These are phyloP conservation scores for Pelosia muscerda DNA, from an alignment of 2,888 invertebrate species.

Conservation along the genomic window DNA sequence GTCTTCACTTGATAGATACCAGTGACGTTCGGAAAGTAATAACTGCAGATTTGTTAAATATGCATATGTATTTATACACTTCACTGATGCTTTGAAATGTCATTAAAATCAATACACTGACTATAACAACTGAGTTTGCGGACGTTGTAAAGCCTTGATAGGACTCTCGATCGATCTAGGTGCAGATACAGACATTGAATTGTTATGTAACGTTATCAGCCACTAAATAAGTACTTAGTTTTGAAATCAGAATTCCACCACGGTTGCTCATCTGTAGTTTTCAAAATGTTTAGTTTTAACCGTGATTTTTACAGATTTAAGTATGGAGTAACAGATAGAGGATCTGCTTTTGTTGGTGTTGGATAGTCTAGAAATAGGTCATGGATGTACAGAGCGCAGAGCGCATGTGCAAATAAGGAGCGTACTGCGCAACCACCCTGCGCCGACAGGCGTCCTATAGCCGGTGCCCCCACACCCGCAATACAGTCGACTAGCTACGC, in stretches of 20 bases:
- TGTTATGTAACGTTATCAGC: slow-evolving; percentile 24
- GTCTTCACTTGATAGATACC: too few species aligned
- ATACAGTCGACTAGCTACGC: slow-evolving; percentile 59
- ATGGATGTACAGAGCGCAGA: slow-evolving; percentile 43
- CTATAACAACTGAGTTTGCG: background rate
- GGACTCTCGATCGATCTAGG: slow-evolving; percentile 38
- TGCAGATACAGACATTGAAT: slow-evolving; percentile 19
- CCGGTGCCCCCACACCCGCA: slow-evolving; percentile 57
- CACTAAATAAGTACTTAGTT: background rate
- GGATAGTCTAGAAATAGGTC: slow-evolving; percentile 67
- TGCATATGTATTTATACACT: background rate
- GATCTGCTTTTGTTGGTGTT: slow-evolving; percentile 18
- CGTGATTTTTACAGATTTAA: too few species aligned
- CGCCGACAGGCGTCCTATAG: slow-evolving; percentile 44
- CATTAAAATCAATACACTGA: background rate
- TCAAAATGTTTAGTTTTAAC: background rate
- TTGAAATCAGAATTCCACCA: background rate
- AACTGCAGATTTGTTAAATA: background rate
- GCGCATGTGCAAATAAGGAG: slow-evolving; percentile 62
- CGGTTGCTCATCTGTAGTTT: background rate
- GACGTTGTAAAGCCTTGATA: slow-evolving; percentile 1
- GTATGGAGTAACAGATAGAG: background rate
- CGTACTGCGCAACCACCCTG: slow-evolving; percentile 51
- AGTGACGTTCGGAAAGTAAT: background rate
- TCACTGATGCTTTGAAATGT: background rate